Conservation (phyloP, 2,888 invertebrate genomes). For the Pseudoips prasinana region DNA sequence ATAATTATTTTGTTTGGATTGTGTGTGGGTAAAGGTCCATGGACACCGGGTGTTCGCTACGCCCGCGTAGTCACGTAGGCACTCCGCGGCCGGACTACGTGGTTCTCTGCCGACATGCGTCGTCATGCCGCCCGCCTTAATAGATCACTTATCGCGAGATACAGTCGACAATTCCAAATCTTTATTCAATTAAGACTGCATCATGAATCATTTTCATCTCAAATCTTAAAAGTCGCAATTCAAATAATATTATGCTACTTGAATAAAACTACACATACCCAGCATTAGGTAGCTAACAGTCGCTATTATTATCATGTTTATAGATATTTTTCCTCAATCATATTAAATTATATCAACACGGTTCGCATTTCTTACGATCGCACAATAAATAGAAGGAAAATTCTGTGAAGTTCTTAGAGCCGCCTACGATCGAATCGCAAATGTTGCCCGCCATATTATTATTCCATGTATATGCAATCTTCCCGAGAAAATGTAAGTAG, state of each 20-base stretch:
- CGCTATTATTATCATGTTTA: conserved; percentile 16
- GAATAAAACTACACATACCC: no score
- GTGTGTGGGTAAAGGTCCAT: conserved; percentile 43
- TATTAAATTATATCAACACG: conserved; percentile 13
- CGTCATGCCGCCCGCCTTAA: conserved; percentile 36
- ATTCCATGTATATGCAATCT: conserved; percentile 23
- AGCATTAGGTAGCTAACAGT: no score
- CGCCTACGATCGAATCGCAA: conserved; percentile 15
- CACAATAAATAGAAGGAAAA: conserved; percentile 26
- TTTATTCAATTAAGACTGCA: conserved; percentile 1
- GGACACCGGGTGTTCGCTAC: conserved; percentile 39
- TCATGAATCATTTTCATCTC: no score
- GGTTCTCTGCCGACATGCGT: conserved; percentile 1
- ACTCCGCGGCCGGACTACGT: conserved; percentile 14
- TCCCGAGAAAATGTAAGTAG: conserved; percentile 18
- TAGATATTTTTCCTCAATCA: conserved; percentile 23
- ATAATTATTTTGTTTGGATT: conserved; percentile 28
- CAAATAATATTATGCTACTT: no score
- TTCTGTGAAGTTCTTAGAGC: conserved; percentile 24
- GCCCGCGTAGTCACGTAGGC: conserved; percentile 64
- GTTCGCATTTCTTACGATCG: conserved; percentile 22
- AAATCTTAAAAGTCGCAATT: no score
- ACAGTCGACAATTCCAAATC: conserved; percentile 11
- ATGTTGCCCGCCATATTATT: conserved; percentile 20
- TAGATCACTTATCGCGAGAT: conserved; percentile 22